Conservation (phyloP, 2,888 invertebrate genomes). For the Maniola hyperantus region DNA sequence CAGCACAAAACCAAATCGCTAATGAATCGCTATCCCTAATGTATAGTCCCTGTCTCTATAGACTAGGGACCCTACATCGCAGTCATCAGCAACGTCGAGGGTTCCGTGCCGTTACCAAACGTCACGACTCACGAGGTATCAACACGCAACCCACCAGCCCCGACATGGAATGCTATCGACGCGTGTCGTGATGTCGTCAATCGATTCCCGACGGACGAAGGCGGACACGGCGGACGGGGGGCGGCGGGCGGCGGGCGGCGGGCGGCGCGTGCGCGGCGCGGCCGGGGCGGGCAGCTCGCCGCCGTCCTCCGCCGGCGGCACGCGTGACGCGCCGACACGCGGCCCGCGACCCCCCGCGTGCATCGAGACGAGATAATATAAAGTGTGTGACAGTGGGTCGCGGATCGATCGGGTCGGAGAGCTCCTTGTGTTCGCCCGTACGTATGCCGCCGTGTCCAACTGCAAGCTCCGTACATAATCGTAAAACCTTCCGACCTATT, state of each 20-base stretch:
- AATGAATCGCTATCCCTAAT: too few species aligned
- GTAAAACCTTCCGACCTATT: background rate
- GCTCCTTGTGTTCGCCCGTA: background rate
- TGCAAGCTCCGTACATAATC: background rate
- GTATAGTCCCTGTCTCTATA: too few species aligned
- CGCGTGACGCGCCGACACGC: constrained; percentile 66
- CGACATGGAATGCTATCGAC: background rate
- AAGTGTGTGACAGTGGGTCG: background rate
- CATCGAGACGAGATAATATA: background rate
- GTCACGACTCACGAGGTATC: too few species aligned
- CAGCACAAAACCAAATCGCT: too few species aligned
- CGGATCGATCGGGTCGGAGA: background rate
- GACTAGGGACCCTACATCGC: too few species aligned
- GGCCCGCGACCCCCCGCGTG: background rate
- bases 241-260: too few species aligned
- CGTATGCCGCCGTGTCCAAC: background rate
- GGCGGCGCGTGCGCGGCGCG: constrained; percentile 37
- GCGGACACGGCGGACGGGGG: too few species aligned
- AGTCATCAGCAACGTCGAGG: too few species aligned
- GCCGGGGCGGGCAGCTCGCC: constrained; percentile 29
- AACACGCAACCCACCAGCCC: too few species aligned
- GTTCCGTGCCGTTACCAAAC: too few species aligned
- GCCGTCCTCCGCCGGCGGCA: constrained; percentile 44
- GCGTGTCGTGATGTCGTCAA: constrained; percentile 2
- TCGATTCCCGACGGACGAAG: constrained; percentile 3